phyloP scores from a whole-genome alignment of 1,140 invertebrate species.

The Listronotus oregonensis region DNA sequence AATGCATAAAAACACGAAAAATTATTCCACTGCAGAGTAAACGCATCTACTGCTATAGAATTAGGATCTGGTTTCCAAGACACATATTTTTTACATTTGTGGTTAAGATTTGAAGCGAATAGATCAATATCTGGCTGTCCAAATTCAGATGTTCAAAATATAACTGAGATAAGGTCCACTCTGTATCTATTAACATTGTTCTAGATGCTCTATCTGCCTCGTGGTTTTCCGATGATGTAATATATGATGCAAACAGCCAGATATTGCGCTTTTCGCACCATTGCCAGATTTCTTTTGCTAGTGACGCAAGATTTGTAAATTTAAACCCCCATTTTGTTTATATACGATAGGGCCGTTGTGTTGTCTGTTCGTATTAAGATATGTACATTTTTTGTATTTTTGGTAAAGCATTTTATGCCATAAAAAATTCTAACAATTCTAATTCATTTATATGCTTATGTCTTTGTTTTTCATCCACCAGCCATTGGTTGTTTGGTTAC shows the following conservation, averaged over 20 bases:
- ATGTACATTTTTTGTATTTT: slow-evolving; percentile 40
- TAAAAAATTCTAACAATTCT: slow-evolving; percentile 49
- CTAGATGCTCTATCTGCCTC: slow-evolving; percentile 44
- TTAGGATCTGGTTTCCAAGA: not conserved
- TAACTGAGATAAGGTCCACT: slow-evolving; percentile 1
- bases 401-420: slow-evolving; percentile 50
- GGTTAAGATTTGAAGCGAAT: not conserved
- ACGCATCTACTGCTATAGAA: not conserved
- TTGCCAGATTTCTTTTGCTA: slow-evolving; percentile 49
- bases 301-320: slow-evolving; percentile 44
- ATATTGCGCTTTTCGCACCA: slow-evolving; percentile 52
- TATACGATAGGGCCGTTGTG: slow-evolving; percentile 53
- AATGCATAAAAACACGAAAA: too few relatives aligned
- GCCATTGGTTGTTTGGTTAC: slow-evolving; percentile 38
- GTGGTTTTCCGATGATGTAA: slow-evolving; percentile 50
- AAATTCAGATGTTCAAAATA: not conserved
- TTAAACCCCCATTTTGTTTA: slow-evolving; percentile 52
- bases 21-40: too few relatives aligned
- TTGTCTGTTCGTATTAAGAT: slow-evolving; percentile 50
- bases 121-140: not conserved
- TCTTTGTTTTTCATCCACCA: slow-evolving; percentile 43
- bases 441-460: slow-evolving; percentile 52
- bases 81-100: not conserved
- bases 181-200: slow-evolving; percentile 6
- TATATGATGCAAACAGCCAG: slow-evolving; percentile 52